Base-by-base conservation (phyloP, 1,140 invertebrate species). In the Leptopilina clavipes region DNA sequence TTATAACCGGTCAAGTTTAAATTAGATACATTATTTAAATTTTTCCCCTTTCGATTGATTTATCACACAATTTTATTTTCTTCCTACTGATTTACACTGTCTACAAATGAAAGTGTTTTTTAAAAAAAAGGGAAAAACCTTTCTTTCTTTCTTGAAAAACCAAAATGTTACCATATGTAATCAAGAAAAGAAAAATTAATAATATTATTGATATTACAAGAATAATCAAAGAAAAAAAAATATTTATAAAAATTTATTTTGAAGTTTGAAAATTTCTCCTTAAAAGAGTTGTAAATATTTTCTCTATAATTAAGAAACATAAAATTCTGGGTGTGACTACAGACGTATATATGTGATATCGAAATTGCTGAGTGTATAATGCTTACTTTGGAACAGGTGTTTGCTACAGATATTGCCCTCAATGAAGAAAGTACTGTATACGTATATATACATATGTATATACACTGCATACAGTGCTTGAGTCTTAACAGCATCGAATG, bases 271-370 rank as follows among this genome's bases (percentile, higher is more conserved):
- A 31, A 31, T 17, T 17, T 17, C 14, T 52, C 14, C 48, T 52
- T 12, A 17, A 17, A n/a, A n/a, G 48, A 52, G n/a, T 52, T 52
- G 45, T 11, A 48, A 8, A 40, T 52, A 52, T 52, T 52, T 52
- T 52, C 48, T 52, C 48, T 52, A 52, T 52, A 52, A 52, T 52
- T 52, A 52, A 52, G 48, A 52, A 52, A 7, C 48, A 52, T 52
- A 52, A 52, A 52, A 52, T 52, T 52, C 48, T 52, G 48, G 48
- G 48, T 52, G 48, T 52, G 48, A 52, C 48, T 52, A 52, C 48
- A 12, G 1, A 31, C 25, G 25, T 31, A 31, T 52, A 52, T 40
- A 40, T 52, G 17, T 52, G 48, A 52, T 52, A 52, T 52, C 48
- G 48, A 52, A 48, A 48, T 48, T 48, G 48, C 48, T 17, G 48